Conservation (phyloP, 2,113 vertebrate species). For the Panthera leo region DNA sequence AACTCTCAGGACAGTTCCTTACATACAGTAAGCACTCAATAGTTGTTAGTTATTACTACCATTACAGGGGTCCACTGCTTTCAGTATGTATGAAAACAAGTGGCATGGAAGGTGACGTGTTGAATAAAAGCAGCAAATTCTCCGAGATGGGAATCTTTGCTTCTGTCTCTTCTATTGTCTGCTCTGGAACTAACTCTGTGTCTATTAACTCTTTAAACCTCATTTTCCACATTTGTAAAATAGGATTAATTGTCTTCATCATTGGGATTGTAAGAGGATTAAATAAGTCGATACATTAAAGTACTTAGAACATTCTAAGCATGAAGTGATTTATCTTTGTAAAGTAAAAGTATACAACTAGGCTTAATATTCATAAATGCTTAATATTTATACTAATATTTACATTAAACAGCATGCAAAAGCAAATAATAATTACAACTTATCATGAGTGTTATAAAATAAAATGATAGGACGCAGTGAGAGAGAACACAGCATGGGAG, state of each 20-base stretch:
- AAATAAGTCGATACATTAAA: neutral
- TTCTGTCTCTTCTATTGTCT: neutral
- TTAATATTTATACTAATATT: neutral
- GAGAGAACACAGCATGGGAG: neutral
- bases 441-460: neutral
- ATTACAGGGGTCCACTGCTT: neutral
- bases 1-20: neutral
- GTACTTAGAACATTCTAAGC: neutral
- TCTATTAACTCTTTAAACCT: neutral
- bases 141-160: neutral
- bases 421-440: neutral
- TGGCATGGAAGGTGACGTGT: neutral
- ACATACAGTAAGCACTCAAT: neutral
- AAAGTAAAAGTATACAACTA: neutral
- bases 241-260: neutral
- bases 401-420: neutral
- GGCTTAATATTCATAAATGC: neutral
- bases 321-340: neutral
- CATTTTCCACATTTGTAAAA: neutral
- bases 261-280: neutral
- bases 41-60: neutral
- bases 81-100: neutral
- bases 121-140: neutral
- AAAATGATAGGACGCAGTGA: neutral
- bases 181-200: neutral